Conservation (phyloP, 2,113 vertebrate species). For the Amazona vittata region DNA sequence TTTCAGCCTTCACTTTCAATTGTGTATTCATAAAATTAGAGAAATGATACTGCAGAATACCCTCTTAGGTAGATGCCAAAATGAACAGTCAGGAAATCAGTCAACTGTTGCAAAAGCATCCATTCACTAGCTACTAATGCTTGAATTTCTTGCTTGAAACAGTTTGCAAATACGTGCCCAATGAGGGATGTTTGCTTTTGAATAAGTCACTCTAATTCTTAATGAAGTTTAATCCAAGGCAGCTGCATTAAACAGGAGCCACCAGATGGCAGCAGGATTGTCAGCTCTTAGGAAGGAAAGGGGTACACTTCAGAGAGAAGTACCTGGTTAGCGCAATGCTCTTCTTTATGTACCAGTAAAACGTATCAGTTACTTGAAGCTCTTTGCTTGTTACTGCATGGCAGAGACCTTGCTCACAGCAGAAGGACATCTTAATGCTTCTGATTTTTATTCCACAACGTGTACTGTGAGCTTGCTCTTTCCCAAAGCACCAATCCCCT, state of each 20-base stretch:
- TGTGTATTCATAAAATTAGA: neutral
- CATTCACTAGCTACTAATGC: neutral
- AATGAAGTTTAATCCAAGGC: neutral
- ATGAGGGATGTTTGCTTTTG: neutral
- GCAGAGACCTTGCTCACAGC: neutral
- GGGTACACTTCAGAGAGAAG: fast-evolving
- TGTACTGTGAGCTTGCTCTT: neutral
- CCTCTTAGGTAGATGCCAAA: neutral
- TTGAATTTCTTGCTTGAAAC: neutral
- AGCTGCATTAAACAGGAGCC: neutral
- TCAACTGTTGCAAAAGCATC: neutral
- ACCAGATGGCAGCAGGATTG: neutral
- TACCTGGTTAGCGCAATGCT: neutral
- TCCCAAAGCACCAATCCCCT: neutral
- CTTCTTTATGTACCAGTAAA: neutral
- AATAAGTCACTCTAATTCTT: neutral
- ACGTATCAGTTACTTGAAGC: neutral
- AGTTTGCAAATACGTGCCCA: neutral
- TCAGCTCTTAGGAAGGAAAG: neutral
- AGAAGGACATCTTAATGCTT: neutral
- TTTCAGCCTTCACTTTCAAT: neutral
- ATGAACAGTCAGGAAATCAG: neutral
- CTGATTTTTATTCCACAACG: neutral
- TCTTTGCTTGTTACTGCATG: neutral
- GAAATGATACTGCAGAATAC: neutral